Percentiles rank a stretch among this genome's conserved stretches.
phyloP scores from a whole-genome alignment of 2,797 vertebrate genomes.

The Miichthys miiuy region DNA sequence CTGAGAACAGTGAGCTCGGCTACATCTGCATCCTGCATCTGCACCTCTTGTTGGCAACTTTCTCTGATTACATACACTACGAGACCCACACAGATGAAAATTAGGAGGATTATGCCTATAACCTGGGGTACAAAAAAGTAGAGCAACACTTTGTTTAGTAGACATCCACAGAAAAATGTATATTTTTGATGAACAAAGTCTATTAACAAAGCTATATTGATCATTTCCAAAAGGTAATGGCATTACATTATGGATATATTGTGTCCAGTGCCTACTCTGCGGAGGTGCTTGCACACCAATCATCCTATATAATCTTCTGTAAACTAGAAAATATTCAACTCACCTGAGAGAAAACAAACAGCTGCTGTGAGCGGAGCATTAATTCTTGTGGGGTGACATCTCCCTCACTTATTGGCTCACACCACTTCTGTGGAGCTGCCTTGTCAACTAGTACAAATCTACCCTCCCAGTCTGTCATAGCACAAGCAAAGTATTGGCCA shows the following conservation, averaged over 20 bases:
- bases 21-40: conserved; percentile 80
- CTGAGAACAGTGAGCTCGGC: conserved; percentile 82
- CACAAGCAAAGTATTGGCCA: conserved; percentile 86
- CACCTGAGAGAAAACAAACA: conserved; percentile 86
- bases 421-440: conserved; percentile 86
- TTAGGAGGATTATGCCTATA: conserved; percentile 85
- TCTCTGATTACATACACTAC: conserved; percentile 84
- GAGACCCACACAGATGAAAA: conserved; percentile 86
- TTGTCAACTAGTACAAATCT: conserved; percentile 86
- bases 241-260: not conserved
- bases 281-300: conserved; percentile 8
- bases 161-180: conserved; percentile 6
- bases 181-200: conserved; percentile 4
- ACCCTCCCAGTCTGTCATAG: conserved; percentile 86
- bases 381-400: conserved; percentile 79
- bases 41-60: conserved; percentile 81
- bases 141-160: conserved; percentile 48
- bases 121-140: conserved; percentile 72
- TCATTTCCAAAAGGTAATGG: not conserved
- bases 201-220: conserved; percentile 6
- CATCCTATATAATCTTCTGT: not conserved
- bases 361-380: conserved; percentile 84
- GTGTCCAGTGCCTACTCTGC: not conserved
- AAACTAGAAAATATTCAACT: conserved; percentile 54
- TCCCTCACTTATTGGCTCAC: conserved; percentile 82